phyloP scores from a whole-genome alignment of 2,113 vertebrate genomes.

The Sigmodon hispidus region DNA sequence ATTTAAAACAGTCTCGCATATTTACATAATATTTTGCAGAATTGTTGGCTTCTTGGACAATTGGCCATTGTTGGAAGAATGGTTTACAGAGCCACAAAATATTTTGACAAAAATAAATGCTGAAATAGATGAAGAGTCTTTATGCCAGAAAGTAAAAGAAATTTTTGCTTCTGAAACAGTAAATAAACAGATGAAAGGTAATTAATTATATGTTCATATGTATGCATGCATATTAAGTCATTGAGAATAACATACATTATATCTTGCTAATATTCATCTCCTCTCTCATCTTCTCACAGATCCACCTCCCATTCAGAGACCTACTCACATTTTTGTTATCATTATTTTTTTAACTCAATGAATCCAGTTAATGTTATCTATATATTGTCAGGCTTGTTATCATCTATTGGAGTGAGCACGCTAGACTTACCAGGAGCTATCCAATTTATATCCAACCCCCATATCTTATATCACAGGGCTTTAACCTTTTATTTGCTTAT shows the following conservation, averaged over 20 bases:
- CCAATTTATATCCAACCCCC: not conserved
- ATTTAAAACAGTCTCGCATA: not conserved
- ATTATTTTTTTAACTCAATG: not conserved
- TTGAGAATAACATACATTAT: not conserved
- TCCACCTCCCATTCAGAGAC: not conserved
- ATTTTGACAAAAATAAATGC: slow-evolving; percentile 90
- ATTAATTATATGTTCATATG: slow-evolving; percentile 51
- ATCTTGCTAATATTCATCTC: not conserved
- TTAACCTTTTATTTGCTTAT: not conserved
- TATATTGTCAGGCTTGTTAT: not conserved
- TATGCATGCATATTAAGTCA: not conserved
- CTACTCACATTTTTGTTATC: not conserved
- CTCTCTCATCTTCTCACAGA: not conserved
- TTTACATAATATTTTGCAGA: slow-evolving; percentile 82
- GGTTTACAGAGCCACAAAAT: slow-evolving; percentile 89
- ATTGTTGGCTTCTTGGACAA: slow-evolving; percentile 90
- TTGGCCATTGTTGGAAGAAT: slow-evolving; percentile 92
- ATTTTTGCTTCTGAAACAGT: slow-evolving; percentile 82
- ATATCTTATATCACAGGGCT: not conserved
- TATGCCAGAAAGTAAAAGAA: slow-evolving; percentile 87
- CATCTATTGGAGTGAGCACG: not conserved
- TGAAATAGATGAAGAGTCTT: slow-evolving; percentile 83
- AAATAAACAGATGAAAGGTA: slow-evolving; percentile 87
- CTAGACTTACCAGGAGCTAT: not conserved
- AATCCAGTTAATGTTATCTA: not conserved